Conservation (phyloP, 2,797 vertebrate genomes). For the Selene dorsalis region DNA sequence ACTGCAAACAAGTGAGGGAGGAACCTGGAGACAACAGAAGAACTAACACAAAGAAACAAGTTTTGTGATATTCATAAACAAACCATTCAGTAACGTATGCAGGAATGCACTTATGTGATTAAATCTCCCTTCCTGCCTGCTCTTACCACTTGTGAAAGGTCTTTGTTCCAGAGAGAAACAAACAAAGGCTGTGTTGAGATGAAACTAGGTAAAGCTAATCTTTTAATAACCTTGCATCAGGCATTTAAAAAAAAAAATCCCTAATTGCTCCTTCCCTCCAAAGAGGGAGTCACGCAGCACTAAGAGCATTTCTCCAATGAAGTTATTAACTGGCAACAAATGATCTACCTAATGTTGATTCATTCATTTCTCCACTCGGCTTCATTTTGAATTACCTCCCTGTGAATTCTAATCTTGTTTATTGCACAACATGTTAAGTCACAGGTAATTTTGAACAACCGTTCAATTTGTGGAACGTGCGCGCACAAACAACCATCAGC, state of each 20-base stretch:
- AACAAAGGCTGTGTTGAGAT: slow-evolving; percentile 79
- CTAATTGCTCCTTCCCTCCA: slow-evolving; percentile 62
- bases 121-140: slow-evolving; percentile 46
- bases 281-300: slow-evolving; percentile 54
- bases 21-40: not conserved
- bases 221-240: slow-evolving; percentile 84
- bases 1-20: not conserved
- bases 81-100: slow-evolving; percentile 33
- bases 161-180: slow-evolving; percentile 78
- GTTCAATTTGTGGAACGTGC: slow-evolving; percentile 49
- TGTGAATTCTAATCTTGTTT: slow-evolving; percentile 53
- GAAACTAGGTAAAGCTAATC: slow-evolving; percentile 83
- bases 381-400: slow-evolving; percentile 43
- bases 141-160: slow-evolving; percentile 51
- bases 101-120: slow-evolving; percentile 60
- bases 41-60: not conserved
- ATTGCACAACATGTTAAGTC: slow-evolving; percentile 45
- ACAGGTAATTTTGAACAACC: slow-evolving; percentile 55
- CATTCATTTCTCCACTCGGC: slow-evolving; percentile 39
- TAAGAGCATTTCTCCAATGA: slow-evolving; percentile 59
- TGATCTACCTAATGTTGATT: slow-evolving; percentile 38
- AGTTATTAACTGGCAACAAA: slow-evolving; percentile 63
- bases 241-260: slow-evolving; percentile 61
- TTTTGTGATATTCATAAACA: slow-evolving; percentile 41
- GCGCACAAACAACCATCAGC: slow-evolving; percentile 2